Base-by-base conservation (phyloP, 2,888 invertebrate genomes). In the Anthrax anthrax region DNA sequence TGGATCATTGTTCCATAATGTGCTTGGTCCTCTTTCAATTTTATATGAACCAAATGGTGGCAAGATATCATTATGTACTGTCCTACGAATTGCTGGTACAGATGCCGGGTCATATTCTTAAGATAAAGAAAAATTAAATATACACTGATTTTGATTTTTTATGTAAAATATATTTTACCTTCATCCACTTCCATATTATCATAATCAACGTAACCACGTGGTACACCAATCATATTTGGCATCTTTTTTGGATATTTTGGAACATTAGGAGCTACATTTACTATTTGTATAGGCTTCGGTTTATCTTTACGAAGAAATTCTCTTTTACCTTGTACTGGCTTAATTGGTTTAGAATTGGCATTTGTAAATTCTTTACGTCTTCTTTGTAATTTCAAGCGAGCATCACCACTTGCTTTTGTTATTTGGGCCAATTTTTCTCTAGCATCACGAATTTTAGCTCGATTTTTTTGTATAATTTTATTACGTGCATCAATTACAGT, bases 401-500 rank as follows among this genome's bases (percentile, higher is more conserved):
- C 85, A 71, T 87, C 88, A 51, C 77, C 79, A 12, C 70, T 75
- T 46, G 76, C 76, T 58, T 83, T 81, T 1, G 84, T 83, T 55
- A 82, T 77, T 65, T 84, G 79, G 4, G 79, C 78, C 44, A 89
- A 69, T 57, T 84, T 82, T 55, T 89, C 88, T 49, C 88, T 72
- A 1, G 88, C 88, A 72, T 89, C 88, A 1, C 75, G 74, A 23
- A 88, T 78, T 58, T 80, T 80, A 42, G 74, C 76, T 42, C 86
- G 74, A 60, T 85, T 85, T 58, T 84, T 86, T 42, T 80, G 78
- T 53, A 86, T 80, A 37, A 88, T 82, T 66, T 81, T 84, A 54
- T 82, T 76, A 42, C 88, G 74, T 17, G 86, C 88, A 71, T 88
- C 88, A 4, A 70, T 65, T 29, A 72, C 53, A n/a, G n/a, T n/a